Evolutionary conservation across 2,888 invertebrate species (phyloP).

Genomic region (Leptura quadrifasciata): DNA sequence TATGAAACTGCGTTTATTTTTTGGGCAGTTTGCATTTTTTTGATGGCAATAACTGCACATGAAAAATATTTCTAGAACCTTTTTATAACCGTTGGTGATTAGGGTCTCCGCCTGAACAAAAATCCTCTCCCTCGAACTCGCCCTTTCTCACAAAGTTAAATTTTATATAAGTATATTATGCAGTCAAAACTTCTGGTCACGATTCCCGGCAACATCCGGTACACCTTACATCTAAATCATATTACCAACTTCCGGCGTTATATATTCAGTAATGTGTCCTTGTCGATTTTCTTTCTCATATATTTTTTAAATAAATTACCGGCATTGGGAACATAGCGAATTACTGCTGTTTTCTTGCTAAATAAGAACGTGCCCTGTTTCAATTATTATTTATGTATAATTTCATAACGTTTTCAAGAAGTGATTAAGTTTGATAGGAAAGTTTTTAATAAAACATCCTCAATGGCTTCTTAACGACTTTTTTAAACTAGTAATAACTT

Average conservation of each 20-base stretch:
- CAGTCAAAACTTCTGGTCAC: conserved; percentile 72
- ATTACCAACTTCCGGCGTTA: conserved; percentile 64
- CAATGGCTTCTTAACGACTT: too few species aligned
- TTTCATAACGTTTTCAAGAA: neutral
- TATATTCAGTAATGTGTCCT: conserved; percentile 29
- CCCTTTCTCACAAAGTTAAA: conserved; percentile 58
- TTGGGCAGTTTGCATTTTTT: too few species aligned
- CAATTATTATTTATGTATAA: neutral
- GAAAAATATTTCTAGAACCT: too few species aligned
- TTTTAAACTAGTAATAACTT: too few species aligned
- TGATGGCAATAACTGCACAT: too few species aligned
- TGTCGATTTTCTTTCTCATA: conserved; percentile 22
- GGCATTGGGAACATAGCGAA: neutral
- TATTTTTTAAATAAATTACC: conserved; percentile 24
- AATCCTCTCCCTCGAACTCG: neutral
- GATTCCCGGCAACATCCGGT: conserved; percentile 71
- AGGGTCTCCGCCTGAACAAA: neutral
- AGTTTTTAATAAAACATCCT: neutral
- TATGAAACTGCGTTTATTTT: too few species aligned
- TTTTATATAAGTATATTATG: conserved; percentile 72
- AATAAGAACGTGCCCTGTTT: neutral
- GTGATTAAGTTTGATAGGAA: neutral
- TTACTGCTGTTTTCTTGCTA: neutral
- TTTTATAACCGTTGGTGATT: neutral
- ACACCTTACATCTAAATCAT: conserved; percentile 73